phyloP scores from a whole-genome alignment of 2,113 vertebrate genomes.

The Hyperopisus bebe region DNA sequence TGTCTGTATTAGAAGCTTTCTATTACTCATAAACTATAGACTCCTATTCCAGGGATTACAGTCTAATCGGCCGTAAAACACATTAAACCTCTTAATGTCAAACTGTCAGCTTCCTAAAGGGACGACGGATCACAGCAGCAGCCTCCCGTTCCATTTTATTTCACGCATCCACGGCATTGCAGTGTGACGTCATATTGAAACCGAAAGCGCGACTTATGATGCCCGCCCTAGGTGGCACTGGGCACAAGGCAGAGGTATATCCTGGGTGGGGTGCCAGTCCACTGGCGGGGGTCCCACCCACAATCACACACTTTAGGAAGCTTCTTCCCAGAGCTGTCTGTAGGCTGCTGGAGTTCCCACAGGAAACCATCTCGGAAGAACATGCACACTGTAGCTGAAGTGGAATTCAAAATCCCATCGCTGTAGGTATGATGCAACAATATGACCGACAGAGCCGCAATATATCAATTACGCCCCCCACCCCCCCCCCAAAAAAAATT shows the following conservation, averaged over 20 bases:
- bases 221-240: neutral
- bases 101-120: neutral
- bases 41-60: neutral
- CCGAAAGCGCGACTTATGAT: neutral
- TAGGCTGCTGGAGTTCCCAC: neutral
- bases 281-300: neutral
- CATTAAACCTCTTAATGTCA: slow-evolving; percentile 6
- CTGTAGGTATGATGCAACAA: neutral
- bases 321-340: neutral
- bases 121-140: neutral
- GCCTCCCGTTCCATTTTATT: neutral
- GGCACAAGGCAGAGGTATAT: neutral
- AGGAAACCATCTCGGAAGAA: neutral
- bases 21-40: neutral
- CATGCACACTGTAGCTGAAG: neutral
- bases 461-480: neutral
- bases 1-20: slow-evolving; percentile 2
- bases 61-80: neutral
- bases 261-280: neutral
- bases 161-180: neutral
- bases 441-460: neutral
- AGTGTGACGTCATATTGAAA: neutral
- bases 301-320: neutral
- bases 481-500: neutral
- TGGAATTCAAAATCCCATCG: neutral